These are phyloP conservation scores for Unio delphinus DNA, from an alignment of 2,888 invertebrate species.

Conservation along the genomic window DNA sequence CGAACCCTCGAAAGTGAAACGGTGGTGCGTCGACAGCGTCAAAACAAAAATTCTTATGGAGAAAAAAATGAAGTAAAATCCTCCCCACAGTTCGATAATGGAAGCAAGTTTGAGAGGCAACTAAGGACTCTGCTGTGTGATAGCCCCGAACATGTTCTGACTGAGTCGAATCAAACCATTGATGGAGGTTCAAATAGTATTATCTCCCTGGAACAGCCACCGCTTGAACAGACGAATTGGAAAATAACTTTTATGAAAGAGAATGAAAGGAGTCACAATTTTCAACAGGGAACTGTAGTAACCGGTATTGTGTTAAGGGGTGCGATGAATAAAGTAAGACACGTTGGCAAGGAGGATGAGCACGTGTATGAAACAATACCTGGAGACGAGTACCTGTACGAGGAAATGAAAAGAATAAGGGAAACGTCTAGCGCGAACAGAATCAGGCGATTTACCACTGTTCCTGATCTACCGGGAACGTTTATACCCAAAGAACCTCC, in stretches of 20 bases:
- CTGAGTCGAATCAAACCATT: no score
- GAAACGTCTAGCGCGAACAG: constrained; percentile 29
- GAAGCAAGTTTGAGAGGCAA: constrained; percentile 38
- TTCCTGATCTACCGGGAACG: constrained; percentile 44
- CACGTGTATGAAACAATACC: constrained; percentile 54
- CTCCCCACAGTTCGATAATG: constrained; percentile 13
- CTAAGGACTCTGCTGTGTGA: constrained; percentile 38
- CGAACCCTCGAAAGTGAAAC: constrained; percentile 37
- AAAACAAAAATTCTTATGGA: constrained; percentile 22
- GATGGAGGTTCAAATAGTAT: no score
- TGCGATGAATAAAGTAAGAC: no score
- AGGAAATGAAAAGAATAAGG: constrained; percentile 41
- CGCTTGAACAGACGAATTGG: no score
- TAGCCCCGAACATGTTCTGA: constrained; percentile 12
- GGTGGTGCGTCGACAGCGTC: constrained; percentile 12
- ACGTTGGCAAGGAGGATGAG: constrained; percentile 33
- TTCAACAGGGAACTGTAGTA: no score
- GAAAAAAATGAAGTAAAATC: constrained; percentile 19
- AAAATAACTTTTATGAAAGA: no score
- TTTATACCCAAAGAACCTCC: constrained; percentile 47
- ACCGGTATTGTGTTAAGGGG: no score
- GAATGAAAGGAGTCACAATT: no score
- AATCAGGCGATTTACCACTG: constrained; percentile 36
- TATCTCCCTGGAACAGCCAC: no score
- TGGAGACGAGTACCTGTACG: constrained; percentile 46